phyloP scores from a whole-genome alignment of 2,797 vertebrate species.

The Champsocephalus esox region DNA sequence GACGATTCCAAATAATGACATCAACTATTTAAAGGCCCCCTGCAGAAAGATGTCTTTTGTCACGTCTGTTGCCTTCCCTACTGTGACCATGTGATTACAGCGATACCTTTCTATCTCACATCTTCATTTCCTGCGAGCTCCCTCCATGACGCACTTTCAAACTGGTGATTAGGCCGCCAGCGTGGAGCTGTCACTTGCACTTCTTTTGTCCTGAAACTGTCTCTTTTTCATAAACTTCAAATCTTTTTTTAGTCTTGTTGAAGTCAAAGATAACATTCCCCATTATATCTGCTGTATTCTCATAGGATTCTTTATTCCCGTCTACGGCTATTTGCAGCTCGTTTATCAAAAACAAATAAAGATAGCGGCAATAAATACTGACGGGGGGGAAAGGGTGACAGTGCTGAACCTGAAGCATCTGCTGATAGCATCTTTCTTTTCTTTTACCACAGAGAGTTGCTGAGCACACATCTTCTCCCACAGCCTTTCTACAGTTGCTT shows the following conservation, averaged over 20 bases:
- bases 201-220: slow-evolving; percentile 46
- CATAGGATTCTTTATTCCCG: slow-evolving; percentile 39
- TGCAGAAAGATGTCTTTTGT: slow-evolving; percentile 21
- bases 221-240: slow-evolving; percentile 45
- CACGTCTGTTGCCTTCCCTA: background rate
- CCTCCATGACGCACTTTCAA: slow-evolving; percentile 16
- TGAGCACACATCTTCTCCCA: slow-evolving; percentile 32
- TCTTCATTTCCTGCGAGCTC: slow-evolving; percentile 41
- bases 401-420: slow-evolving; percentile 44
- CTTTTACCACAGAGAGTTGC: slow-evolving; percentile 43
- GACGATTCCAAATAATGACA: slow-evolving; percentile 8
- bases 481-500: slow-evolving; percentile 4
- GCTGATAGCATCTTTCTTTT: slow-evolving; percentile 37
- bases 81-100: slow-evolving; percentile 39
- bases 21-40: slow-evolving; percentile 3
- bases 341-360: slow-evolving; percentile 54
- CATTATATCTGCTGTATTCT: slow-evolving; percentile 45
- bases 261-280: slow-evolving; percentile 47
- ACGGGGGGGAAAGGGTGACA: slow-evolving; percentile 30
- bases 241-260: slow-evolving; percentile 4
- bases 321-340: slow-evolving; percentile 56
- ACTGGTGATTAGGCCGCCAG: slow-evolving; percentile 26
- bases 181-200: slow-evolving; percentile 43
- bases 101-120: slow-evolving; percentile 33
- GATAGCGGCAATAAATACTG: slow-evolving; percentile 31